Percentiles rank a stretch among this genome's conserved stretches.
phyloP scores from a whole-genome alignment of 2,888 invertebrate genomes.

The Sepioteuthis lessoniana region DNA sequence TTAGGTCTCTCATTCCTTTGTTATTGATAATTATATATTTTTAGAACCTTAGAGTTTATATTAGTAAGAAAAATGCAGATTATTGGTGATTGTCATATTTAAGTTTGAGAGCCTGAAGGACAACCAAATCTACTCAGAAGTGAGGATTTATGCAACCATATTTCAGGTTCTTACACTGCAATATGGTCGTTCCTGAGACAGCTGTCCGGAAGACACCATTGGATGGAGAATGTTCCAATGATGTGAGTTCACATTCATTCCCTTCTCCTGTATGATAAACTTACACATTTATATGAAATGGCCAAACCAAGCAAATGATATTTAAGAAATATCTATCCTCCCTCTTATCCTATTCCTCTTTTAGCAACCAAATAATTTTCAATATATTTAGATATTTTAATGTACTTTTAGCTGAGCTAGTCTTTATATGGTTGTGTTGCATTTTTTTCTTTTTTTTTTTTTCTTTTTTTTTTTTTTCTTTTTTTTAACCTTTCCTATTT shows the following conservation, averaged over 20 bases:
- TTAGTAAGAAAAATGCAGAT: not conserved
- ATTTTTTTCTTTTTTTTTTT: too few relatives aligned
- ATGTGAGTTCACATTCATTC: slow-evolving; percentile 33
- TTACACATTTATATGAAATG: not conserved
- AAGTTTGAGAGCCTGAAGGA: slow-evolving; percentile 37
- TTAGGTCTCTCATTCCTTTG: not conserved
- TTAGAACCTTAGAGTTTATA: not conserved
- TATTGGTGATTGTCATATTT: not conserved
- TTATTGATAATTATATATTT: not conserved
- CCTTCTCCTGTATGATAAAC: slow-evolving; percentile 1
- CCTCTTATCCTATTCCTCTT: not conserved
- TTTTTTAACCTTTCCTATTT: not conserved
- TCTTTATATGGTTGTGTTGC: not conserved
- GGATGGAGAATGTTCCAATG: slow-evolving; percentile 33
- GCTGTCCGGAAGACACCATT: slow-evolving; percentile 33
- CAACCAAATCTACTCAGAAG: slow-evolving; percentile 4
- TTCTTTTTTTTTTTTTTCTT: too few relatives aligned
- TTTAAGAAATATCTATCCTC: not conserved
- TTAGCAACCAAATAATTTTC: not conserved
- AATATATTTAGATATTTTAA: not conserved
- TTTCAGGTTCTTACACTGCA: slow-evolving; percentile 20
- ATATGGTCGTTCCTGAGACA: slow-evolving; percentile 33
- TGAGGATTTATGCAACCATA: not conserved
- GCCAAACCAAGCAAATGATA: not conserved
- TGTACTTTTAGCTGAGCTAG: not conserved